These are phyloP conservation scores for Malurus melanocephalus DNA, from an alignment of 2,113 vertebrate species.

Conservation along the genomic window DNA sequence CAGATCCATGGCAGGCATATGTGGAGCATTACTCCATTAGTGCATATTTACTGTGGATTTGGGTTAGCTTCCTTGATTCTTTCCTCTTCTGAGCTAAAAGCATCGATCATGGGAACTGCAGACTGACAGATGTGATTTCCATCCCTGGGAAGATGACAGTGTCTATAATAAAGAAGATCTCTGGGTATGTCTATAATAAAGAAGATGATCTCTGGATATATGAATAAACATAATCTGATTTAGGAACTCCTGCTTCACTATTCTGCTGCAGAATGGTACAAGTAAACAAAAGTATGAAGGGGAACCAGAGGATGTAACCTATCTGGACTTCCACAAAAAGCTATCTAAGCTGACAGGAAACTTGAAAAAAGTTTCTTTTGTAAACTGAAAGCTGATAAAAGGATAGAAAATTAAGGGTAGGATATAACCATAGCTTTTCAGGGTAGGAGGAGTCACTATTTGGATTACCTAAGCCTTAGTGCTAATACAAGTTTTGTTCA, in stretches of 20 bases:
- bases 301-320: background rate
- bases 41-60: background rate
- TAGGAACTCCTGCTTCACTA: background rate
- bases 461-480: background rate
- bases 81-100: background rate
- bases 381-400: background rate
- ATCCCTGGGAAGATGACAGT: background rate
- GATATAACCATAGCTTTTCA: background rate
- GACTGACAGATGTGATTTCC: background rate
- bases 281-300: background rate
- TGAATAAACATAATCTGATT: background rate
- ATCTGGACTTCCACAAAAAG: background rate
- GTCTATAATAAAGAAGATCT: background rate
- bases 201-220: background rate
- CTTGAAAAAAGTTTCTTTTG: background rate
- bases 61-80: background rate
- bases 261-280: background rate
- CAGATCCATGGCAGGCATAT: background rate
- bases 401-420: background rate
- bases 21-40: background rate
- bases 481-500: background rate
- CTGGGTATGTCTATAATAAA: background rate
- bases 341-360: background rate
- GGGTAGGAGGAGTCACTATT: background rate
- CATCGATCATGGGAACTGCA: background rate